Conservation (phyloP, 2,113 vertebrate genomes). For the Tonatia bakeri region DNA sequence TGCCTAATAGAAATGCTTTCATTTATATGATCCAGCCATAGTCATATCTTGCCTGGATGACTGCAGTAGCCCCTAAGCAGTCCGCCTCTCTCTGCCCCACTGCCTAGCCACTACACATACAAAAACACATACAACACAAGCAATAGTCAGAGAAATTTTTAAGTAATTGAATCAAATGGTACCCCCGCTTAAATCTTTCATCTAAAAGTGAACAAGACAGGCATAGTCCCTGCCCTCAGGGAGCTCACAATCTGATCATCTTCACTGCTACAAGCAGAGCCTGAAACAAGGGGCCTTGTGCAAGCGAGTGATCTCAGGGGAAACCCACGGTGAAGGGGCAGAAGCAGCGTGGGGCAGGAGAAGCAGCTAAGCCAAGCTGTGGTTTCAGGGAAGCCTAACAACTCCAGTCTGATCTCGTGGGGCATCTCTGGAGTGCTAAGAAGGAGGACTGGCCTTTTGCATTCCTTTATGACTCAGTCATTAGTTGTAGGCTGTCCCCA, state of each 20-base stretch:
- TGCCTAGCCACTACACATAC: background rate
- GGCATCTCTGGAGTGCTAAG: background rate
- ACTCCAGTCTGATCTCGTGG: background rate
- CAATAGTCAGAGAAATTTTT: background rate
- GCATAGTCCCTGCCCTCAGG: background rate
- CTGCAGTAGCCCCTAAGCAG: background rate
- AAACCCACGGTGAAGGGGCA: background rate
- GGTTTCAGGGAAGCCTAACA: background rate
- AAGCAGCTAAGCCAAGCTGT: background rate
- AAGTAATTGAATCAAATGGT: background rate
- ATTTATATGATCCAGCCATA: background rate
- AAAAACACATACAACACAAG: background rate
- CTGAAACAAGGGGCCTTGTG: background rate
- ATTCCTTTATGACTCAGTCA: background rate
- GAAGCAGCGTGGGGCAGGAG: background rate
- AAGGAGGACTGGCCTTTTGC: background rate
- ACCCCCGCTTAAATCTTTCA: background rate
- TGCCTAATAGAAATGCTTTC: constrained; percentile 46
- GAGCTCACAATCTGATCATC: background rate
- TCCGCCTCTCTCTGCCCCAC: background rate
- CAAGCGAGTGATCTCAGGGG: background rate
- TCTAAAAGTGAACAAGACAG: background rate
- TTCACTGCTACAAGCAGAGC: background rate
- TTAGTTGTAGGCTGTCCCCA: background rate
- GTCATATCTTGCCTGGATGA: background rate